Base-by-base conservation (phyloP, 1,140 invertebrate species). In the Drosophila persimilis region DNA sequence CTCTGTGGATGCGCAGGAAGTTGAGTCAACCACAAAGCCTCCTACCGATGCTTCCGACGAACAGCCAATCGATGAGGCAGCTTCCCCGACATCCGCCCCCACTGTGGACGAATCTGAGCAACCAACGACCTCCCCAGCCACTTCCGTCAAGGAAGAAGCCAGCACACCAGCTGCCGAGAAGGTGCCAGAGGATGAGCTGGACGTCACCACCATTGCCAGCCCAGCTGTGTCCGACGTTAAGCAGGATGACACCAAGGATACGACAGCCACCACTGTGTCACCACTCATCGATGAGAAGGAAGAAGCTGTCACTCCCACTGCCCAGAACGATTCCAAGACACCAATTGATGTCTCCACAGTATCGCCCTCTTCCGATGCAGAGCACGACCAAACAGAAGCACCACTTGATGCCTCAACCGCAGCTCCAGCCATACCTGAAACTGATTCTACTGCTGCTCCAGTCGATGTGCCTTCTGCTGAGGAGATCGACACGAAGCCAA, bases 401-500 rank as follows among this genome's bases (percentile, higher is more conserved):
- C 67, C 52, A 5, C 17, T 70, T 9, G 43, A 43, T 13, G 20
- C 69, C 7, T 73, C 61, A 29, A 62, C 64, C 6, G 60, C 39
- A 13, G 22, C 48, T 47, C 31, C 73, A n/a, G 45, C 41, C 22
- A 6, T 15, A 13, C 20, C 55, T 35, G 69, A 39, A 22, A 11
- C 52, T 63, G 80, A 67, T 52, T 60, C 81, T 47, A 77, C 77
- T 45, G 26, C 50, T 41, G 45, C 64, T 66, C 51, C 81, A 29
- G 57, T 55, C 43, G 50, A 56, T 59, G 54, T 76, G 43, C 65
- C 80, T 39, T 24, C 31, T 56, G 62, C 79, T 47, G 64, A 73
- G 51, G 84, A 86, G 8, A 47, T 69, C 15, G 75, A 74, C 8
- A 72, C 59, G 2, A 88, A 86, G 55, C 81, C 83, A 2, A 66